phyloP scores from a whole-genome alignment of 2,797 vertebrate species.

The Taeniopygia guttata region DNA sequence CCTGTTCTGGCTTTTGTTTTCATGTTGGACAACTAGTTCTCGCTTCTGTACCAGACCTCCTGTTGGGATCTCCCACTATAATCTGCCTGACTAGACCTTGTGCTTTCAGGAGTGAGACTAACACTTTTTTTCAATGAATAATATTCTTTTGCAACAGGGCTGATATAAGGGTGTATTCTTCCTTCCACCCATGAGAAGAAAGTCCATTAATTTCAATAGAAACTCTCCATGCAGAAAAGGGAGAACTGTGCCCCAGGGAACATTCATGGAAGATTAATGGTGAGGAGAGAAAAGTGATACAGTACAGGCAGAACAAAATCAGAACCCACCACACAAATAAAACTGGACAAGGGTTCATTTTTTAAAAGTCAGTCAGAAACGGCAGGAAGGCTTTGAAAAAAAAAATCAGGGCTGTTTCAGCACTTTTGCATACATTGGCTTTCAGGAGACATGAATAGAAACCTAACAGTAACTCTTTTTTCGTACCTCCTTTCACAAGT shows the following conservation, averaged over 20 bases:
- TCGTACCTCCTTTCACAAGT: constrained; percentile 72
- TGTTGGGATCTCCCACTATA: not conserved
- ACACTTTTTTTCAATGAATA: not conserved
- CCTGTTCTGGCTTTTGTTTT: constrained; percentile 23
- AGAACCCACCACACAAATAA: constrained; percentile 73
- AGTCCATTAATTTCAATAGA: constrained; percentile 51
- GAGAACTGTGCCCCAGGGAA: constrained; percentile 60
- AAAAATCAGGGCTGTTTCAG: constrained; percentile 64
- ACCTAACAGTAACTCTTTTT: constrained; percentile 78
- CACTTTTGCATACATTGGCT: constrained; percentile 68
- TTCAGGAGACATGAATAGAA: constrained; percentile 75
- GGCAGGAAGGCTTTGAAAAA: constrained; percentile 73
- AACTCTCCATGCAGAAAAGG: constrained; percentile 54
- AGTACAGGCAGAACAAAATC: constrained; percentile 74
- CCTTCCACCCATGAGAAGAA: not conserved
- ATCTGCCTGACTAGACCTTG: constrained; percentile 4
- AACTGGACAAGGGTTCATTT: constrained; percentile 77
- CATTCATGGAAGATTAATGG: constrained; percentile 73
- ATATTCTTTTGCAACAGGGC: constrained; percentile 36
- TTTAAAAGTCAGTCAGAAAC: constrained; percentile 73
- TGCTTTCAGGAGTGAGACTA: constrained; percentile 1
- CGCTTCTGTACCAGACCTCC: not conserved
- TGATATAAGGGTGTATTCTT: constrained; percentile 38
- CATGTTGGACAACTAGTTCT: not conserved
- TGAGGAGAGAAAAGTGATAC: constrained; percentile 64